These are phyloP conservation scores for Bombus impatiens DNA, from an alignment of 1,140 invertebrate species.

Conservation along the genomic window DNA sequence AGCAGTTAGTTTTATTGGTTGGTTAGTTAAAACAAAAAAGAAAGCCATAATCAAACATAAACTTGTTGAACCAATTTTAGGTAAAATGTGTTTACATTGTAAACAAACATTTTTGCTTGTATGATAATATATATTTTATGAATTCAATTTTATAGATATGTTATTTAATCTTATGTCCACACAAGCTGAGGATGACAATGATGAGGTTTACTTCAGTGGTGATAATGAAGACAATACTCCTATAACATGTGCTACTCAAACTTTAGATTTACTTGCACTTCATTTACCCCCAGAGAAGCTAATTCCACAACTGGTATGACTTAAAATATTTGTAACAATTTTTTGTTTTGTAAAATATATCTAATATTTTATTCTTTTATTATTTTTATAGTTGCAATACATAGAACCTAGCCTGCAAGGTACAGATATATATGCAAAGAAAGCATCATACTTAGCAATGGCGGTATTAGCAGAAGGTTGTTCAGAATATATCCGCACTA, in stretches of 20 bases:
- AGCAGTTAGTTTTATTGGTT: constrained; percentile 86
- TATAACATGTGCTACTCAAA: constrained; percentile 87
- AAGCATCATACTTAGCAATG: constrained; percentile 88
- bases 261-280: constrained; percentile 89
- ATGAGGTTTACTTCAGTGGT: constrained; percentile 85
- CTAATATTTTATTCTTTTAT: constrained; percentile 12
- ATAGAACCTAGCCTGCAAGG: constrained; percentile 86
- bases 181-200: constrained; percentile 83
- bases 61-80: constrained; percentile 87
- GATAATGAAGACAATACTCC: constrained; percentile 85
- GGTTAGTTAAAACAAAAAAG: constrained; percentile 87
- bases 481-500: constrained; percentile 88
- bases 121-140: background rate
- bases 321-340: background rate
- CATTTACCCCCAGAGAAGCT: constrained; percentile 91
- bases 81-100: constrained; percentile 56
- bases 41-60: constrained; percentile 90
- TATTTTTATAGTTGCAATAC: constrained; percentile 81
- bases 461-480: constrained; percentile 92
- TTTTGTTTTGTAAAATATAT: background rate
- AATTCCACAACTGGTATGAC: constrained; percentile 87
- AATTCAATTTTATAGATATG: constrained; percentile 76
- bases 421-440: constrained; percentile 84
- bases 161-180: constrained; percentile 87
- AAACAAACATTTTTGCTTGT: background rate